Percentiles rank a stretch among this genome's conserved stretches.
phyloP scores from a whole-genome alignment of 2,113 vertebrate species.

The Periophthalmodon schlosseri region DNA sequence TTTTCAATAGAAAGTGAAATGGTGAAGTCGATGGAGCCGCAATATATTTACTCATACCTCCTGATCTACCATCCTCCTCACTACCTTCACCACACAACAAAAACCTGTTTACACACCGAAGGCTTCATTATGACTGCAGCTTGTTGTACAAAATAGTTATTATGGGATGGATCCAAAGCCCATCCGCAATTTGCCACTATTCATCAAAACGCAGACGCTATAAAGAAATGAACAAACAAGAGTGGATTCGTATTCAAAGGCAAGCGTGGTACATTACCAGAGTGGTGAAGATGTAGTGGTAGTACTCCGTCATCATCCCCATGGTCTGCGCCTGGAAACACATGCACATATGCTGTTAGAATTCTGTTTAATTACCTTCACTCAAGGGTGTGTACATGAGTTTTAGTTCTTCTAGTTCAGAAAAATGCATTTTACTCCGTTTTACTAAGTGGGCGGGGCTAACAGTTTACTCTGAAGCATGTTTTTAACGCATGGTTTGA shows the following conservation, averaged over 20 bases:
- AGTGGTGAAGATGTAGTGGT: constrained; percentile 99
- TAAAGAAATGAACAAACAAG: constrained; percentile 64
- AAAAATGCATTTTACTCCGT: too few species aligned
- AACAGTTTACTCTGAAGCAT: too few species aligned
- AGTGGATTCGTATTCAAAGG: constrained; percentile 66
- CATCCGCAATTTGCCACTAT: constrained; percentile 73
- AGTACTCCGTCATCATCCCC: constrained; percentile 99
- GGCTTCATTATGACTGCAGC: constrained; percentile 67
- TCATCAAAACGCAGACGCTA: constrained; percentile 65
- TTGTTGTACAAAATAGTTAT: constrained; percentile 76
- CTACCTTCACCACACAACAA: constrained; percentile 49
- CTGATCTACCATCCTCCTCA: constrained; percentile 35
- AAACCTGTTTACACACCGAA: constrained; percentile 59
- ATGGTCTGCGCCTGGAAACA: constrained; percentile 94
- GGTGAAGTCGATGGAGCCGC: too few species aligned
- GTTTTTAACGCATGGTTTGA: too few species aligned
- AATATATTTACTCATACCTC: constrained; percentile 29
- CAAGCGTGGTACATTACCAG: constrained; percentile 88
- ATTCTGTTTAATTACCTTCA: too few species aligned
- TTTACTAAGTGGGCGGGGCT: too few species aligned
- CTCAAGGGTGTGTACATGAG: too few species aligned
- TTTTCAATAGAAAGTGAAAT: too few species aligned
- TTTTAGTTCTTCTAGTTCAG: too few species aligned
- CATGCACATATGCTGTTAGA: background rate
- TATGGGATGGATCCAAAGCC: constrained; percentile 67